A percentile compares a stretch with the other conserved stretches of the same genome.
phyloP scores from a whole-genome alignment of 2,113 vertebrate genomes.

The Pygoscelis adeliae region DNA sequence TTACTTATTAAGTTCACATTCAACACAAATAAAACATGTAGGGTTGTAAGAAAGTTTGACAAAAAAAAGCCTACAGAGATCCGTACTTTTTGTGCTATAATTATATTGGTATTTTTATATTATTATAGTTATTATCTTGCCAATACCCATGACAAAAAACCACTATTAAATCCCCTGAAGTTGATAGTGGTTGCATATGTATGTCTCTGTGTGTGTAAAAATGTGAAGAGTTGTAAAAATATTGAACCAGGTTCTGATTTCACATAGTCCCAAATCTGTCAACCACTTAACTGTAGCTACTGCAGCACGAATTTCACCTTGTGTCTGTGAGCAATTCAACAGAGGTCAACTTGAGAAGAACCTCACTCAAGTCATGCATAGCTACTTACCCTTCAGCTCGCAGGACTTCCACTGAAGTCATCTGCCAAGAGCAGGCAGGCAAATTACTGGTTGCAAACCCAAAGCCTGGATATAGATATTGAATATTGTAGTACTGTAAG shows the following conservation, averaged over 20 bases:
- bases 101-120: conserved; percentile 43
- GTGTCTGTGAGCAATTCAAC: neutral
- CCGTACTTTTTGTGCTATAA: conserved; percentile 11
- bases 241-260: neutral
- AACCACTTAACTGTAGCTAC: neutral
- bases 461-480: neutral
- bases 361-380: neutral
- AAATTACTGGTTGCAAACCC: neutral
- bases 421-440: neutral
- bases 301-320: neutral
- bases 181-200: neutral
- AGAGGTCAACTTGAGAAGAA: neutral
- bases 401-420: neutral
- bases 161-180: neutral
- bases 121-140: conserved; percentile 56
- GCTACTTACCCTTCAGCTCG: neutral
- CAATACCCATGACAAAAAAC: conserved; percentile 4
- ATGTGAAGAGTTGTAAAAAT: conserved; percentile 35
- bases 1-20: conserved; percentile 60
- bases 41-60: conserved; percentile 20
- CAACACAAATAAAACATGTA: conserved; percentile 38
- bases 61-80: neutral
- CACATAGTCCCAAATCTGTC: neutral
- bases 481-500: neutral
- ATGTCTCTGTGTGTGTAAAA: neutral